These are phyloP conservation scores for Drosophila bifasciata DNA, from an alignment of 1,140 invertebrate species.

Conservation along the genomic window DNA sequence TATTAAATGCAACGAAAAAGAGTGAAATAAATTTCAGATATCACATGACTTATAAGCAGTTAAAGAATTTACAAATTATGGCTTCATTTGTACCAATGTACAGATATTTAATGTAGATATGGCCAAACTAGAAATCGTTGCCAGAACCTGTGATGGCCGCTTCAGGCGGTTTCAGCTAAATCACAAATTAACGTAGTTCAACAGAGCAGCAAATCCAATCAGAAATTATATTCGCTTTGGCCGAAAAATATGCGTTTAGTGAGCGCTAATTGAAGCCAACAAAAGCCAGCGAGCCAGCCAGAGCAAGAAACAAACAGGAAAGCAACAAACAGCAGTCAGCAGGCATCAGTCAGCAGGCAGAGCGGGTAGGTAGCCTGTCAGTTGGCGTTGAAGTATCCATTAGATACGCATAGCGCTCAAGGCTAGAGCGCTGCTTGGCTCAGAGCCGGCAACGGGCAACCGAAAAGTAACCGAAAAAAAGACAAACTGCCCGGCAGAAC, in stretches of 20 bases:
- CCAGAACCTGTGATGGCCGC: not conserved
- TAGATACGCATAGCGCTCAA: slow-evolving; percentile 70
- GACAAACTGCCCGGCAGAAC: slow-evolving; percentile 54
- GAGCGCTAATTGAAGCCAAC: slow-evolving; percentile 60
- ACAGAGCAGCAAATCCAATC: slow-evolving; percentile 44
- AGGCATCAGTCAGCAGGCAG: not conserved
- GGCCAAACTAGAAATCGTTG: not conserved
- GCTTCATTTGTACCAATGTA: too few species aligned
- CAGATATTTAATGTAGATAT: not conserved
- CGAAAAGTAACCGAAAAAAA: slow-evolving; percentile 49
- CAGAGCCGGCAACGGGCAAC: slow-evolving; percentile 20
- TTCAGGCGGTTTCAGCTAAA: too few species aligned
- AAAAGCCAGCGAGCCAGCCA: slow-evolving; percentile 52
- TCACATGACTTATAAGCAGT: too few species aligned
- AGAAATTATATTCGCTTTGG: slow-evolving; percentile 46
- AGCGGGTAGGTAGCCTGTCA: too few species aligned
- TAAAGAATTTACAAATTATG: too few species aligned
- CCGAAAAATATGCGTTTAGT: slow-evolving; percentile 52
- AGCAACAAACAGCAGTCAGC: slow-evolving; percentile 35
- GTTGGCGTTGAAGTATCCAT: slow-evolving; percentile 72
- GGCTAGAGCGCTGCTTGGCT: slow-evolving; percentile 46
- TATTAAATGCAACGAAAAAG: too few species aligned
- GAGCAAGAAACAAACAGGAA: slow-evolving; percentile 39
- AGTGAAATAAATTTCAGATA: too few species aligned
- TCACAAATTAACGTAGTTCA: slow-evolving; percentile 15